Base-by-base conservation (phyloP, 2,888 invertebrate species). In the Chymomyza caudatula region DNA sequence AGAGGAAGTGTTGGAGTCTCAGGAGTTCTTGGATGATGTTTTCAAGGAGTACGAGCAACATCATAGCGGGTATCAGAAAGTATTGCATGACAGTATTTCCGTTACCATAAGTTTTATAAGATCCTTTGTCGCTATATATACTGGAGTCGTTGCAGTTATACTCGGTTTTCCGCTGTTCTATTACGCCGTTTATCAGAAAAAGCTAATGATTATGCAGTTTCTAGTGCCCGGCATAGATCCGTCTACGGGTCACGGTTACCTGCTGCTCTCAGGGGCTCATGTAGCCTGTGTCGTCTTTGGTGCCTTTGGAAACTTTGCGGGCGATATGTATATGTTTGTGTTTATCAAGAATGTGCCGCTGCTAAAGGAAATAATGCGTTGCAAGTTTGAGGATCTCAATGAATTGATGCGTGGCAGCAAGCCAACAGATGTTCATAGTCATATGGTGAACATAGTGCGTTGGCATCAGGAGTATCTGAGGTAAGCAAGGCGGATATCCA, bases 381-480 rank as follows among this genome's bases (percentile, higher is more conserved):
- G 67, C 0, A 87, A 88, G 55, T 63, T 78, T 0, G 22, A 67
- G 17, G 76, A 84, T 1, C 47, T 88, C 3, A 86, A 84, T n/a
- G 3, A 65, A n/a, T 5, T 77, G 1, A 23, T 67, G 0, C 1
- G 59, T 0, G 29, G 61, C 5, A 8, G 54, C 63, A 4, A 3
- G 19, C n/a, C 1, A 54, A 67, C 2, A 23, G 66, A 59, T 15
- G 63, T 66, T 53, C 59, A 25, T 0, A 2, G 6, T 0, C 52
- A 66, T 61, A 51, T 87, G 2, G 57, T 54, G 13, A 80, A 87
- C 5, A 53, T 85, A 2, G n/a, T 87, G 0, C 42, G 53, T 3
- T 87, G 80, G 78, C 87, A 87, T 63, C 88, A 88, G 56, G 64
- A 75, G 8, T 87, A 87, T 60, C 76, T 71, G 1, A 60, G 19